Evolutionary conservation across 2,888 invertebrate genomes (phyloP), one percentile per base, ranked within the genome.

Genomic region (Liposcelis brunnea): DNA sequence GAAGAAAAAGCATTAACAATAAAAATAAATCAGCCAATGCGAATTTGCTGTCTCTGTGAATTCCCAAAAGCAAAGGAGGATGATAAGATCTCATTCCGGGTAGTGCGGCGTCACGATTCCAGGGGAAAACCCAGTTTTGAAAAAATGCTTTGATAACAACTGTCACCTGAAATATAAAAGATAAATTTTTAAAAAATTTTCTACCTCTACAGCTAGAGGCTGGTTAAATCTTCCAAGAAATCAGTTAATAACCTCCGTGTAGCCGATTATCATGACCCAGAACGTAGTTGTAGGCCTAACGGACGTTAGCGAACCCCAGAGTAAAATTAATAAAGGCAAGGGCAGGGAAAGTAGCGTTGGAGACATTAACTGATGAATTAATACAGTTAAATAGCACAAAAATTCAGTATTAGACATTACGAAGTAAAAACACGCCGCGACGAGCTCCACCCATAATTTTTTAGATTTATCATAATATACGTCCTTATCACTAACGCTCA

Each of bases 231-330:
- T n/a, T n/a, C 4, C 4, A 26, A 26, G 8, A 26, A 26, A 26
- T 26, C 8, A 26, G 26, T 4, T 26, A 26, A 8, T 6, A 53
- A 72, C 68, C 64, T 74, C 71, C 7, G 72, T 72, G 54, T 75
- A 76, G 7, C 71, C 69, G 49, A 76, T 74, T 52, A 71, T 60
- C 8, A 68, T 65, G 48, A 74, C 68, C 74, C 75, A 76, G 61
- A 73, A 75, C 12, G 66, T 64, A 57, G 73, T 73, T 35, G 71
- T 67, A 1, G 75, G 74, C 31, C 74, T 56, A 2, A 74, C 74
- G 36, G 71, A 68, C 18, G 70, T 69, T 45, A 75, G 58, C 53
- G 71, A 69, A 12, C 74, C 75, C 75, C 75, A 75, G 40, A 73
- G 59, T 54, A 75, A 68, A 12, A 65, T 65, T 61, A 70, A 59